Percentiles rank a stretch among this genome's conserved stretches.
Evolutionary conservation across 2,797 vertebrate genomes (phyloP).

Genomic region (Phoeniculus purpureus): DNA sequence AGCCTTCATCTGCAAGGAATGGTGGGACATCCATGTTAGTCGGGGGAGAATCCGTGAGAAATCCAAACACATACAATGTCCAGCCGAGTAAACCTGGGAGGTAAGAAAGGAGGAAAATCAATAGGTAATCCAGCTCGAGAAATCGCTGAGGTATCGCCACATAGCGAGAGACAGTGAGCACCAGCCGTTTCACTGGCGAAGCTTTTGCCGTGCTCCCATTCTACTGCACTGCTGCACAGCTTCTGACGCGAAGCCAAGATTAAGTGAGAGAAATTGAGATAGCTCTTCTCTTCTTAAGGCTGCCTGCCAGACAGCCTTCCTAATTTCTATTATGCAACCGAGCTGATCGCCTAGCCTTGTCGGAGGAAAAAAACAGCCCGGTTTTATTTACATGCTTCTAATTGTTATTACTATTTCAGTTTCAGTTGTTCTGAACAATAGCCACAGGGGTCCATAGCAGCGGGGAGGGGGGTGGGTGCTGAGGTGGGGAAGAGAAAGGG

Average conservation of each 20-base stretch:
- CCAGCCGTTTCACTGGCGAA: conserved; percentile 76
- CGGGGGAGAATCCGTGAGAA: conserved; percentile 85
- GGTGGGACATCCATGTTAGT: conserved; percentile 93
- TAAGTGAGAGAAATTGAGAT: conserved; percentile 83
- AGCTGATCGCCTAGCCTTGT: conserved; percentile 54
- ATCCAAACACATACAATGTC: conserved; percentile 85
- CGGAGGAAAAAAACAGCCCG: neutral
- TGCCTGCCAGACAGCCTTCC: conserved; percentile 81
- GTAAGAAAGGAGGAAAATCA: conserved; percentile 81
- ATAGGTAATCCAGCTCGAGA: conserved; percentile 77
- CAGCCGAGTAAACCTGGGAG: conserved; percentile 81
- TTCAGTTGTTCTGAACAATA: conserved; percentile 64
- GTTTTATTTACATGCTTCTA: conserved; percentile 52
- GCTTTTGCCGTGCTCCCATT: conserved; percentile 81
- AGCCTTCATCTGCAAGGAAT: conserved; percentile 89
- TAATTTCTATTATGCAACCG: conserved; percentile 77
- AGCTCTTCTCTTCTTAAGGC: conserved; percentile 79
- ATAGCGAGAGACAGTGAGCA: conserved; percentile 71
- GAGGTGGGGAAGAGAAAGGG: neutral
- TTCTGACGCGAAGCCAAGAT: conserved; percentile 92
- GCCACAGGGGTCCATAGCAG: neutral
- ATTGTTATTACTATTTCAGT: conserved; percentile 36
- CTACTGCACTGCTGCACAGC: conserved; percentile 93
- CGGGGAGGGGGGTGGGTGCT: neutral
- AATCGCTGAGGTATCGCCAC: conserved; percentile 66